Conservation (phyloP, 2,113 vertebrate species). For the Ciconia stormi region DNA sequence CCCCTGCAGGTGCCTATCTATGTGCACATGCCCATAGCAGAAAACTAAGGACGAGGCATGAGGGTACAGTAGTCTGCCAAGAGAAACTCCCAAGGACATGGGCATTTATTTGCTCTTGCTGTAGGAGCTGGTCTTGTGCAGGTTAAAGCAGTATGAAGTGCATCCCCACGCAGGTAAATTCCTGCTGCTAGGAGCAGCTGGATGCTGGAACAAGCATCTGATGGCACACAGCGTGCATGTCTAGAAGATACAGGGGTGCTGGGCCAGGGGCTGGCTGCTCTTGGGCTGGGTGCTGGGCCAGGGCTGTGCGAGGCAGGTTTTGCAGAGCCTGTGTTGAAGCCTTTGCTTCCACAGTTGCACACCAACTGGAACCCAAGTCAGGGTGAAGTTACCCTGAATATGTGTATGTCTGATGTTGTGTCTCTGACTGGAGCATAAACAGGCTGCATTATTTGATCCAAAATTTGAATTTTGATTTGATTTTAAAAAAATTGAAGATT, state of each 20-base stretch:
- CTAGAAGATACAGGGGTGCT: not conserved
- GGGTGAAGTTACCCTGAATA: not conserved
- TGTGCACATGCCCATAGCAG: fast-evolving
- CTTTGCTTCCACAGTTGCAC: not conserved
- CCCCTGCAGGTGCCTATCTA: not conserved
- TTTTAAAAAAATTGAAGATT: not conserved
- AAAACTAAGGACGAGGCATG: not conserved
- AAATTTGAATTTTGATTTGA: not conserved
- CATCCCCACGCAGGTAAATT: not conserved
- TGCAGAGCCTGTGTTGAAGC: not conserved
- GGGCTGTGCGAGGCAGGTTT: not conserved
- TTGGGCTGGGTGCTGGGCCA: not conserved
- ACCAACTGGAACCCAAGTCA: not conserved
- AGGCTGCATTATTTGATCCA: not conserved
- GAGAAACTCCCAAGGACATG: not conserved
- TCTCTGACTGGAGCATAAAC: not conserved
- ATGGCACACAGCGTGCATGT: not conserved
- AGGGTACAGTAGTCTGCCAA: not conserved
- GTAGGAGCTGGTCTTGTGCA: not conserved
- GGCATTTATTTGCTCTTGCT: not conserved
- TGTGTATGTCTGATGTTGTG: not conserved
- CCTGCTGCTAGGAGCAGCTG: not conserved
- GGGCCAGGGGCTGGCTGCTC: not conserved
- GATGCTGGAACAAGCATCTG: not conserved
- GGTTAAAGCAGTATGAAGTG: not conserved